Base-by-base conservation (phyloP, 2,797 vertebrate species). In the Bradypodion ventrale region DNA sequence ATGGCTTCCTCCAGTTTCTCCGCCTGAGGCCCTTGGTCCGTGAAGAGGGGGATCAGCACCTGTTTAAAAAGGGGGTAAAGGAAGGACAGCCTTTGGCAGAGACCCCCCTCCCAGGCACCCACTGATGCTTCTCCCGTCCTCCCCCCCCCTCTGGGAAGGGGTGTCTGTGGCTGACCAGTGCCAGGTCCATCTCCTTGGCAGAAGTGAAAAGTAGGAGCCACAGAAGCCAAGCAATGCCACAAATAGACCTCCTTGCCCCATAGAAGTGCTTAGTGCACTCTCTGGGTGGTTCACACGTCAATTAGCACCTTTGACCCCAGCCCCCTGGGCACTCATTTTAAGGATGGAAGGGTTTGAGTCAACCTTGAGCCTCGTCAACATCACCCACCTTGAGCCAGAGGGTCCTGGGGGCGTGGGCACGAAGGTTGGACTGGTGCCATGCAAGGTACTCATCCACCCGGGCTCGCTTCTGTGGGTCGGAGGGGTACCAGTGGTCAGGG, bases 401-500 rank as follows among this genome's bases (percentile, higher is more conserved):
- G 74, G 96, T 83, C 88, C 95, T 96, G 16, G 94, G 92, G 0
- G 95, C 96, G n/a, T 96, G 88, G 4, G 49, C 62, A 60, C 96
- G 74, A 9, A 97, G 87, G 83, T 93, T 91, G 0, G 89, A 69
- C 87, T 98, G 97, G 92, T 98, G 97, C 97, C 97, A 98, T 1
- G 97, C 93, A 65, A 98, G 92, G 87, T 97, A 98, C 65, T 98
- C 97, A 1, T 97, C 96, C 32, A 97, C 96, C 0, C 92, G 92
- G 5, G 97, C 97, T 9, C 95, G 84, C 75, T 91, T 94, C 93
- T 96, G 94, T 65, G 97, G 80, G 60, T 98, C 97, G 0, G 95
- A 91, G 0, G 97, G 97, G 85, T 96, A 98, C 97, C 97, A 98
- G 95, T 98, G 96, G 79, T 97, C 97, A 0, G 96, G 91, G 0